Base-by-base conservation (phyloP, 2,888 invertebrate species). In the Lysandra coridon region DNA sequence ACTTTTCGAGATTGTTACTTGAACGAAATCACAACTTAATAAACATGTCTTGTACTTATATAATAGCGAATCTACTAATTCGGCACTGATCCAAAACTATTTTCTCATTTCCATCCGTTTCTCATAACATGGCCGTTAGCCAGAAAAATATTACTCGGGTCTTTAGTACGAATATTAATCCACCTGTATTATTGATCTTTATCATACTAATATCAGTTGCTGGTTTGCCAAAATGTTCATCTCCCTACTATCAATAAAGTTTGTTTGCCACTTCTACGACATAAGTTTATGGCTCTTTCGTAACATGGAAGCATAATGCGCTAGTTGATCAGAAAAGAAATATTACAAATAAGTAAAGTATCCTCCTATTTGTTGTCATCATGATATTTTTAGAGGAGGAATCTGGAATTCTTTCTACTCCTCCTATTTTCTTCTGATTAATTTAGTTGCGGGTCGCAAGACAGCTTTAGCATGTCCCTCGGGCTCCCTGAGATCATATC, bases 21-120 rank as follows among this genome's bases (percentile, higher is more conserved):
- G 10, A 76, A 57, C 4, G 3, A 14, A 53, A 57, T 33, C 6
- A 57, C 53, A 57, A 33, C 57, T 76, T 76, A 76, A 57, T 76
- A 76, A 76, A 53, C 76, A 33, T 33, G 76, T 76, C 76, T 33
- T 57, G 53, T 76, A 53, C 17, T 76, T 88, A 88, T 86, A 85
- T 90, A 90, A 89, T 88, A 69, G 10, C 5, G 14, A 69, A 69
- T 17, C 33, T 17, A 33, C 69, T 69, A 69, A 89, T 85, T 92
- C 92, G 92, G 92, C 92, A 91, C 88, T 87, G 88, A 85, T 89
- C 83, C 84, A 83, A 86, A 86, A 88, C 76, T 53, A 57, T 76
- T 74, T 74, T 76, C 76, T 57, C 76, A 76, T 76, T 86, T 87
- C 88, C 86, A 87, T 88, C 87, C 83, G 84, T 79, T 87, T 84